Conservation (phyloP, 2,797 vertebrate species). For the Cottoperca gobio region DNA sequence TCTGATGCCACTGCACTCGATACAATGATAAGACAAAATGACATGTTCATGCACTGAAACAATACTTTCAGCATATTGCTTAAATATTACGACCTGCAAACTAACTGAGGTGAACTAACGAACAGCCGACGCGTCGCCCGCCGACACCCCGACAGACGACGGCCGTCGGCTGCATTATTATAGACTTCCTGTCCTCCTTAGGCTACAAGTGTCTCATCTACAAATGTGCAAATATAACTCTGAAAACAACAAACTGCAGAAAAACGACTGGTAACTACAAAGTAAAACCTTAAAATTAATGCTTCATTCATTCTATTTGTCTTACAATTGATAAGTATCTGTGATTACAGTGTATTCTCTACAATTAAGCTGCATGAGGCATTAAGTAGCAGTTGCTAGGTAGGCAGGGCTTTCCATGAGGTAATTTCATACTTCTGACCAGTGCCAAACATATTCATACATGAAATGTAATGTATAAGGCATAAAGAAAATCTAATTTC, state of each 20-base stretch:
- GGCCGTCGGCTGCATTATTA: constrained; percentile 10
- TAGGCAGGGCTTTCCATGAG: constrained; percentile 74
- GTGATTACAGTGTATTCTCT: constrained; percentile 65
- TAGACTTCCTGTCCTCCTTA: constrained; percentile 42
- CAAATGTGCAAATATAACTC: constrained; percentile 69
- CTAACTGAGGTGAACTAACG: constrained; percentile 55
- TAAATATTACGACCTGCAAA: constrained; percentile 60
- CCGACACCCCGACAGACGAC: neutral
- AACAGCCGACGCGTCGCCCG: constrained; percentile 18
- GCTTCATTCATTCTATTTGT: constrained; percentile 15
- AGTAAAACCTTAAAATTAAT: constrained; percentile 18
- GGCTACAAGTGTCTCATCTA: constrained; percentile 61
- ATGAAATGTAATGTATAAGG: constrained; percentile 45
- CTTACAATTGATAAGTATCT: constrained; percentile 27
- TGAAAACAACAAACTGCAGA: constrained; percentile 47
- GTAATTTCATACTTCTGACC: constrained; percentile 76
- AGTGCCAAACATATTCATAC: constrained; percentile 52
- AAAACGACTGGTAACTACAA: constrained; percentile 32
- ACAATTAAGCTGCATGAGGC: constrained; percentile 65
- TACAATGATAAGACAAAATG: constrained; percentile 34
- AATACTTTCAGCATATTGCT: constrained; percentile 74
- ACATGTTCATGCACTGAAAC: constrained; percentile 46
- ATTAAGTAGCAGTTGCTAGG: constrained; percentile 60
- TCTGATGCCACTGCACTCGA: constrained; percentile 13
- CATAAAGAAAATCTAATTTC: constrained; percentile 39